Conservation (phyloP, 30 jellyfish, hydroid and myxozoan species). For the Mastigias papua region DNA sequence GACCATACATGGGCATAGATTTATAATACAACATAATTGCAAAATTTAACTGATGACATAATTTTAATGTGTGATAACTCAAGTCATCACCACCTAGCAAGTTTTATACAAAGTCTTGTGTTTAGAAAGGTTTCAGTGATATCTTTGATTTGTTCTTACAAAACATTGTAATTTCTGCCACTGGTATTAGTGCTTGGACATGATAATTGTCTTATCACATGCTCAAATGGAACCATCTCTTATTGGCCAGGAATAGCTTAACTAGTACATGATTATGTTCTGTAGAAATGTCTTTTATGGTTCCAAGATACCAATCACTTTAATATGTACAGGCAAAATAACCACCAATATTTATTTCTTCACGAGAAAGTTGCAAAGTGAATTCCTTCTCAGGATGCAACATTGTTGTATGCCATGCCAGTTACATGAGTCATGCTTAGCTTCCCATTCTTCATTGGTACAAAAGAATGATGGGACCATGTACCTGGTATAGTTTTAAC, state of each 20-base stretch:
- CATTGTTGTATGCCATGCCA: not conserved
- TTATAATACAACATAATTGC: not conserved
- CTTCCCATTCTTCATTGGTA: slow-evolving; percentile 3
- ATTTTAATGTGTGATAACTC: too few species aligned
- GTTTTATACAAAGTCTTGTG: too few species aligned
- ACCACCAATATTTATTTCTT: not conserved
- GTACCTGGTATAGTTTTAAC: slow-evolving; percentile 36
- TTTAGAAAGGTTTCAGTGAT: not conserved
- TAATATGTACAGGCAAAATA: not conserved
- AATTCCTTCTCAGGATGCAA: slow-evolving; percentile 5
- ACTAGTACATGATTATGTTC: slow-evolving; percentile 2
- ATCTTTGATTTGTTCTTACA: not conserved
- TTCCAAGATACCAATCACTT: slow-evolving; percentile 3
- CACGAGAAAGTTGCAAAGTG: not conserved
- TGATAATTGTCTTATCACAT: not conserved
- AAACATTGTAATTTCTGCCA: not conserved
- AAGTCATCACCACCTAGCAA: too few species aligned
- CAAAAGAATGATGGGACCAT: slow-evolving; percentile 16
- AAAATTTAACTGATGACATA: not conserved
- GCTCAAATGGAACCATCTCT: not conserved
- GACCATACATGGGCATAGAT: not conserved
- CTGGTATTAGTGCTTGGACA: not conserved
- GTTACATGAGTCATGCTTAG: not conserved
- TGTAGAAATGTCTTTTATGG: not conserved
- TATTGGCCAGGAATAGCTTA: slow-evolving; percentile 1